Conservation (phyloP, 2,113 vertebrate genomes). For the Osmerus eperlanus region DNA sequence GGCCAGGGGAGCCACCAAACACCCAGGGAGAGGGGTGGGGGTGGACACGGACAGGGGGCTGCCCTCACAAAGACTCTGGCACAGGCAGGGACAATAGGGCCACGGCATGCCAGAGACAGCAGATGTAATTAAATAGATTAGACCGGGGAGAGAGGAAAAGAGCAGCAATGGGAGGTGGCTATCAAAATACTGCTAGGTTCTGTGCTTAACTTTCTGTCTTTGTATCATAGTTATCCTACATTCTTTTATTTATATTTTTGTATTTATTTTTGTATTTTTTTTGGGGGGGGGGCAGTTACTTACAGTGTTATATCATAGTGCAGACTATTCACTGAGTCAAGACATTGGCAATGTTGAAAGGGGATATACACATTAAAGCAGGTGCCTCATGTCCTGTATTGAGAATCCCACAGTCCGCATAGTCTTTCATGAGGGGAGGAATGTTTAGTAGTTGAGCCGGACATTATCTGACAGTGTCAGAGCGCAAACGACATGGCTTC, state of each 20-base stretch:
- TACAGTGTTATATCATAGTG: too few relatives aligned
- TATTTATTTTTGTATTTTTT: too few relatives aligned
- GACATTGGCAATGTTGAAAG: too few relatives aligned
- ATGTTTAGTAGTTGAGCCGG: neutral
- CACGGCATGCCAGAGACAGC: constrained; percentile 59
- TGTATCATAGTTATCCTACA: neutral
- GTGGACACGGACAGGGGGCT: constrained; percentile 56
- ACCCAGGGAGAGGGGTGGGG: constrained; percentile 42
- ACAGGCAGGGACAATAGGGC: constrained; percentile 33
- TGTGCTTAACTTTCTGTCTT: neutral
- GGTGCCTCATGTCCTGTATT: too few relatives aligned
- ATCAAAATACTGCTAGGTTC: neutral
- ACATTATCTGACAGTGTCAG: constrained; percentile 13
- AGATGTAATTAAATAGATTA: constrained; percentile 81
- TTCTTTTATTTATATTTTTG: too few relatives aligned
- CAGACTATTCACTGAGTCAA: too few relatives aligned
- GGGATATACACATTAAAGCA: too few relatives aligned
- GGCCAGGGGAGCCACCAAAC: constrained; percentile 50
- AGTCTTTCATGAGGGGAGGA: too few relatives aligned
- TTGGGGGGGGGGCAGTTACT: too few relatives aligned
- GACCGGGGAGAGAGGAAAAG: constrained; percentile 50
- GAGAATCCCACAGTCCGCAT: too few relatives aligned
- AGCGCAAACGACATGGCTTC: neutral
- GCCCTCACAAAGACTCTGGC: constrained; percentile 67
- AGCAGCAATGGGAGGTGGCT: constrained; percentile 13